These are phyloP conservation scores for Protophormia terraenovae DNA, from an alignment of 2,888 invertebrate genomes.

Conservation along the genomic window DNA sequence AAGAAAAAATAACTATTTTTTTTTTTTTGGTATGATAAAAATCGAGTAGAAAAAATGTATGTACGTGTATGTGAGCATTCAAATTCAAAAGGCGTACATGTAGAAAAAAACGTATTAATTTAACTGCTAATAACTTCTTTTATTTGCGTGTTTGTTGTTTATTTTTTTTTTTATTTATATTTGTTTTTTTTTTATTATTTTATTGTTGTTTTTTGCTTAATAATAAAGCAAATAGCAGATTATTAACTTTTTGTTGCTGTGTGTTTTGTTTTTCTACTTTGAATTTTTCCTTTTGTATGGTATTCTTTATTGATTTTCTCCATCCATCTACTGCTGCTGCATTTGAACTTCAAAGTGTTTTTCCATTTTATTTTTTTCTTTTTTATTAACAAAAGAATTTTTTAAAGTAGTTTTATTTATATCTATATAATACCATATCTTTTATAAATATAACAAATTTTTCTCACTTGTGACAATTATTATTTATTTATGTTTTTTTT, in stretches of 20 bases:
- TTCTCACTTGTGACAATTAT: constrained; percentile 25
- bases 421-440: background rate
- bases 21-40: too few species aligned
- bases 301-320: constrained; percentile 65
- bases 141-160: background rate
- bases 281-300: constrained; percentile 34
- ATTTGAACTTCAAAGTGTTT: constrained; percentile 20
- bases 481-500: constrained; percentile 11
- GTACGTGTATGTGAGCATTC: too few species aligned
- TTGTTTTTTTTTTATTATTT: background rate
- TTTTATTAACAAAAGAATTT: constrained; percentile 1
- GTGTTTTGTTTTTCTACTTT: constrained; percentile 31
- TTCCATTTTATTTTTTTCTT: background rate
- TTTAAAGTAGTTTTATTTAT: background rate
- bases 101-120: background rate
- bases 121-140: constrained; percentile 2
- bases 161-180: background rate
- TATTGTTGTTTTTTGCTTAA: background rate
- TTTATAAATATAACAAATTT: background rate
- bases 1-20: too few species aligned
- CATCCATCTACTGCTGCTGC: constrained; percentile 24
- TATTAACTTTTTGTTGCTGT: constrained; percentile 25
- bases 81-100: background rate
- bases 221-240: background rate
- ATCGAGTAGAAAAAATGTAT: too few species aligned